Evolutionary conservation across 2,797 vertebrate species (phyloP).

Genomic region (Astyanax mexicanus): DNA sequence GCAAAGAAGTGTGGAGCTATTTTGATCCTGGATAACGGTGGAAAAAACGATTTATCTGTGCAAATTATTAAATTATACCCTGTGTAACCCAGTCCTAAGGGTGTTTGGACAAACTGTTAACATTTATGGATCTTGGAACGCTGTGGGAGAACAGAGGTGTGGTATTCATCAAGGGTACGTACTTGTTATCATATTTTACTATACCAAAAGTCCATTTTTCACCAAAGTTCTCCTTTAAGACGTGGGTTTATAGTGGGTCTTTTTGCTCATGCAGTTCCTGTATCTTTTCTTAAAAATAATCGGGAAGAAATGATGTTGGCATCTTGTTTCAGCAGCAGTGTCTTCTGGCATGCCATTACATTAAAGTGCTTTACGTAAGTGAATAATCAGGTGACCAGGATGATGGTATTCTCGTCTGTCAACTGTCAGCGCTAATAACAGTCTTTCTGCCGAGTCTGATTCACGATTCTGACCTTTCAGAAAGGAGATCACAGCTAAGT

Average conservation of each 20-base stretch:
- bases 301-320: constrained; percentile 11
- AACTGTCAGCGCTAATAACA: constrained; percentile 44
- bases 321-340: constrained; percentile 5
- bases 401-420: constrained; percentile 23
- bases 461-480: constrained; percentile 50
- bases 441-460: constrained; percentile 39
- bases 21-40: no score
- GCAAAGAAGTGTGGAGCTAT: no score
- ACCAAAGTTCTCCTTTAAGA: no score
- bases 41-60: no score
- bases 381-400: constrained; percentile 26
- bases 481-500: constrained; percentile 20
- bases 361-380: constrained; percentile 30
- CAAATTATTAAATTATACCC: no score
- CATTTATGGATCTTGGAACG: no score
- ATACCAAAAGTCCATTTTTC: no score
- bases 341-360: not conserved
- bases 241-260: not conserved
- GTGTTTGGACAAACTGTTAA: no score
- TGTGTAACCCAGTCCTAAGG: no score
- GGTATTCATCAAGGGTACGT: no score
- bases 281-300: constrained; percentile 31
- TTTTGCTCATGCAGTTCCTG: constrained; percentile 25
- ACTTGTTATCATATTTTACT: no score
- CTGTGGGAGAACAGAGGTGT: no score